phyloP scores from a whole-genome alignment of 2,888 invertebrate genomes.

The Hirtodrosophila alboralis region DNA sequence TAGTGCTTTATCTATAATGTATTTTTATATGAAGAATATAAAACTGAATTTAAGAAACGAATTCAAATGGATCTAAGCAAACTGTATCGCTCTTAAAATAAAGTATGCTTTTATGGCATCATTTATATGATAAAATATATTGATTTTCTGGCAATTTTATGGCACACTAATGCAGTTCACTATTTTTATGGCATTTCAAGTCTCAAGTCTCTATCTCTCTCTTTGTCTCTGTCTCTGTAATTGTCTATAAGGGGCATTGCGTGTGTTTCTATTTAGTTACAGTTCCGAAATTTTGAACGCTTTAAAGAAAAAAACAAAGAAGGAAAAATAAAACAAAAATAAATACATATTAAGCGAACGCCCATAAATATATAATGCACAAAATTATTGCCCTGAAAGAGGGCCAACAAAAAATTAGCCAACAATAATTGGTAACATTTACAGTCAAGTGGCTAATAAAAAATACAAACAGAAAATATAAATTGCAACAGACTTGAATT shows the following conservation, averaged over 20 bases:
- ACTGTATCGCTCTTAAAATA: neutral
- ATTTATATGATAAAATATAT: conserved; percentile 5
- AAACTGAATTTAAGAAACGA: too few relatives aligned
- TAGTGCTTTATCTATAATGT: too few relatives aligned
- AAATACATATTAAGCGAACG: conserved; percentile 6
- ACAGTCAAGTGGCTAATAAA: conserved; percentile 75
- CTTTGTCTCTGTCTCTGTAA: neutral
- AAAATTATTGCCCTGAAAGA: conserved; percentile 42
- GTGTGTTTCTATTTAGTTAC: conserved; percentile 7
- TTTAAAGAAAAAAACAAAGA: neutral
- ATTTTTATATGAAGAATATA: too few relatives aligned
- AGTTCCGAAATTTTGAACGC: conserved; percentile 16
- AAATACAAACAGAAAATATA: conserved; percentile 24
- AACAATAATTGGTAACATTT: conserved; percentile 75
- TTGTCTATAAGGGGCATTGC: conserved; percentile 4
- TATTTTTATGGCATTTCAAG: conserved; percentile 7
- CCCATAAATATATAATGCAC: conserved; percentile 40
- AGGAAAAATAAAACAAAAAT: conserved; percentile 2
- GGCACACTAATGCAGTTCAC: conserved; percentile 16
- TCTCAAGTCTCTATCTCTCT: neutral
- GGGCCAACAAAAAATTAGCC: conserved; percentile 57
- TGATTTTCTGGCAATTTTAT: neutral
- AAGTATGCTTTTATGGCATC: conserved; percentile 4
- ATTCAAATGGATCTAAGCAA: too few relatives aligned
- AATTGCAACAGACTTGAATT: conserved; percentile 38